phyloP scores from a whole-genome alignment of 2,888 invertebrate genomes.

The Synanthedon formicaeformis region DNA sequence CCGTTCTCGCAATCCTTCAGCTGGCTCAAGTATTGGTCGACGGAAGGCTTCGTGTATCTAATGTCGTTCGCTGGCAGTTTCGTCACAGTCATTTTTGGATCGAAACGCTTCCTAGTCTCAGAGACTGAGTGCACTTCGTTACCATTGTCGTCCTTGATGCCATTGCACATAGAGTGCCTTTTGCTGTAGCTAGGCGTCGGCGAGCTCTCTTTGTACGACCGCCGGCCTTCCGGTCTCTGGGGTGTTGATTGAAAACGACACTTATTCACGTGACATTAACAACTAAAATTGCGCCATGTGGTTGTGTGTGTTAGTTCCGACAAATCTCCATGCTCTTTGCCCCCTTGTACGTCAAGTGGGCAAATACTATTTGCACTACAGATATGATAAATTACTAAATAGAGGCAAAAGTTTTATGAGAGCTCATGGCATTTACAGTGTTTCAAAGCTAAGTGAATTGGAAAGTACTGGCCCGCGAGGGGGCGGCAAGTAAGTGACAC shows the following conservation, averaged over 20 bases:
- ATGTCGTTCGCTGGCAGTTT: constrained; percentile 56
- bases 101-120: constrained; percentile 71
- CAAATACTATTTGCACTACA: constrained; percentile 11
- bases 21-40: constrained; percentile 52
- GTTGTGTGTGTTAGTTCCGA: constrained; percentile 64
- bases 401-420: constrained; percentile 5
- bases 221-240: constrained; percentile 56
- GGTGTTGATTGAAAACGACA: constrained; percentile 19
- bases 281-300: constrained; percentile 34
- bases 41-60: constrained; percentile 37
- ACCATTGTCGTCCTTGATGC: constrained; percentile 70
- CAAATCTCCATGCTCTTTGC: constrained; percentile 33
- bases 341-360: constrained; percentile 1
- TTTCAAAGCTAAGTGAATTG: background rate
- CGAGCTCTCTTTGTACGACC: constrained; percentile 54
- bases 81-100: constrained; percentile 62
- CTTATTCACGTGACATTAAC: constrained; percentile 8
- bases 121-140: constrained; percentile 71
- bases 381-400: constrained; percentile 5
- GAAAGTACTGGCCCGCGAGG: constrained; percentile 7
- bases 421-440: background rate
- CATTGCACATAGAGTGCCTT: constrained; percentile 48
- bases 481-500: constrained; percentile 4
- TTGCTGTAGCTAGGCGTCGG: constrained; percentile 48
- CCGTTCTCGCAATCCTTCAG: constrained; percentile 57